phyloP scores from a whole-genome alignment of 2,113 vertebrate species.

The Lasiurus cinereus region DNA sequence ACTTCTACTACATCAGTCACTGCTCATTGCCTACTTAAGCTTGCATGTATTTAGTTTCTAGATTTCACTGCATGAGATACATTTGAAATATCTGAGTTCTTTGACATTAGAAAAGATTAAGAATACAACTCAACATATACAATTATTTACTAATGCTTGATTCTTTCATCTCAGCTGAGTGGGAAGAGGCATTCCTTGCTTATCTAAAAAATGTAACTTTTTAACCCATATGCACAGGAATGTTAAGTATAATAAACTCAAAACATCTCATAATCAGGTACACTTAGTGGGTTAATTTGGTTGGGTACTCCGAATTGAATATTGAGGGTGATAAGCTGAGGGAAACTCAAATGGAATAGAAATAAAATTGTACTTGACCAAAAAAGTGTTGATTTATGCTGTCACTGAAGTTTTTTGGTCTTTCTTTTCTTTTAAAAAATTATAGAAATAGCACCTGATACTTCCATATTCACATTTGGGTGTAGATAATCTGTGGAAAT shows the following conservation, averaged over 20 bases:
- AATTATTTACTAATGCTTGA: slow-evolving; percentile 11
- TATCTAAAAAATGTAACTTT: not conserved
- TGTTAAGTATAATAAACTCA: not conserved
- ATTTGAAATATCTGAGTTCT: slow-evolving; percentile 22
- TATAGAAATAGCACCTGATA: not conserved
- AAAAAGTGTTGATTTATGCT: not conserved
- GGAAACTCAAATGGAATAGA: not conserved
- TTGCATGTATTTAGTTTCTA: not conserved
- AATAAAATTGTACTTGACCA: not conserved
- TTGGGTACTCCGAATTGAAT: not conserved
- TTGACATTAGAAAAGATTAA: not conserved
- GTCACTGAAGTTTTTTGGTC: not conserved
- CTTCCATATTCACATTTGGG: not conserved
- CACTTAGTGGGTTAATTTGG: not conserved
- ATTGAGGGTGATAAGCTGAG: not conserved
- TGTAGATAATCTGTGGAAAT: slow-evolving; percentile 12
- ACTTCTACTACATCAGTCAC: not conserved
- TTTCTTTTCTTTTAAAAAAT: not conserved
- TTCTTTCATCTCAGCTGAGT: not conserved
- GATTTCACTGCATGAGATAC: not conserved
- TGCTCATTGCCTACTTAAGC: not conserved
- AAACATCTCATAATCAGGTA: not conserved
- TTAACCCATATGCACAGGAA: not conserved
- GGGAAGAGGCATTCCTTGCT: not conserved
- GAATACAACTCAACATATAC: not conserved